Evolutionary conservation across 1,140 invertebrate species (phyloP).

Genomic region (Drosophila ambigua): DNA sequence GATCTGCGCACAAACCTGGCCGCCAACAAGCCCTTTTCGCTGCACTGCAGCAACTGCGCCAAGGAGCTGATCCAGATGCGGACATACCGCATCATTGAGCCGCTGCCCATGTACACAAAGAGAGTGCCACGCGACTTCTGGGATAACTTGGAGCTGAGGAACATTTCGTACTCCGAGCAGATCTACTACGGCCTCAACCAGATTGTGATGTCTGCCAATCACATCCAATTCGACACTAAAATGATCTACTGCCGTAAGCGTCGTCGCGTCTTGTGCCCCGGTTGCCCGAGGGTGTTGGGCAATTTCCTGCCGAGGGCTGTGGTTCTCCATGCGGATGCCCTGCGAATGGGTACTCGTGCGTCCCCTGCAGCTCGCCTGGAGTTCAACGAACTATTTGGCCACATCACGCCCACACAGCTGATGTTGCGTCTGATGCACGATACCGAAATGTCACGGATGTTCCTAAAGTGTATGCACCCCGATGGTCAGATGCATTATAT

Average conservation of each 20-base stretch:
- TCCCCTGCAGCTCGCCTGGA: neutral
- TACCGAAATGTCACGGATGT: slow-evolving; percentile 19
- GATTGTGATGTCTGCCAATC: slow-evolving; percentile 19
- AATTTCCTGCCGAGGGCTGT: slow-evolving; percentile 12
- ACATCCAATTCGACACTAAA: neutral
- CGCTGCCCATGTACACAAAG: slow-evolving; percentile 32
- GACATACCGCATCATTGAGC: slow-evolving; percentile 15
- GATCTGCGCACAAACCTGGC: slow-evolving; percentile 11
- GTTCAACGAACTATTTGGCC: slow-evolving; percentile 32
- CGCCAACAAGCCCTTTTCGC: neutral
- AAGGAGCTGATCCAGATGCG: slow-evolving; percentile 19
- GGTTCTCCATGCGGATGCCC: slow-evolving; percentile 37
- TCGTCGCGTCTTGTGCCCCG: slow-evolving; percentile 27
- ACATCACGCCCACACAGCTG: slow-evolving; percentile 40
- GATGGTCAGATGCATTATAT: slow-evolving; percentile 52
- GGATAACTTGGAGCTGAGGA: neutral
- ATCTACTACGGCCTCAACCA: slow-evolving; percentile 51
- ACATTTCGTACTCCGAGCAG: neutral
- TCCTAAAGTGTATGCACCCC: slow-evolving; percentile 45
- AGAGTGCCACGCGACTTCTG: slow-evolving; percentile 23
- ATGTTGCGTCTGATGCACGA: slow-evolving; percentile 52
- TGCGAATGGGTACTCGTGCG: slow-evolving; percentile 8
- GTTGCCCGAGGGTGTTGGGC: slow-evolving; percentile 43
- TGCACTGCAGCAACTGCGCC: slow-evolving; percentile 49
- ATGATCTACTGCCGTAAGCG: neutral